phyloP scores from a whole-genome alignment of 2,888 invertebrate species.

The Brachypalpus laphriformis region DNA sequence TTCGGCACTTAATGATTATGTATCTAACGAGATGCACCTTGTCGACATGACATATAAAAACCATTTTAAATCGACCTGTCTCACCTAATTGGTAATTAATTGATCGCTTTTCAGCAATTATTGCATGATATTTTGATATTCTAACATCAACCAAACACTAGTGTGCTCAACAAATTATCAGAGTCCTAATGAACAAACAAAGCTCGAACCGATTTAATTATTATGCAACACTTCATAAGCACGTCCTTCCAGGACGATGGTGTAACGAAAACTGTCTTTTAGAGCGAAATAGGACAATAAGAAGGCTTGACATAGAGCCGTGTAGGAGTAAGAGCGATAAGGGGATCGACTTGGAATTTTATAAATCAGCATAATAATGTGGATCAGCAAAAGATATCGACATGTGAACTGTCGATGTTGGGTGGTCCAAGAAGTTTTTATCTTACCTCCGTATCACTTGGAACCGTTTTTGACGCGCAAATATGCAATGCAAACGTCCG shows the following conservation, averaged over 20 bases:
- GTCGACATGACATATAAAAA: too few relatives aligned
- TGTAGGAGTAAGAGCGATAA: background rate
- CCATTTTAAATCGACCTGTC: background rate
- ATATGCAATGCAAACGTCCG: background rate
- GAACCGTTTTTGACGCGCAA: background rate
- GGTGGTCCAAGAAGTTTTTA: background rate
- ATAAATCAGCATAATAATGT: background rate
- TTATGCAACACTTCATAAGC: background rate
- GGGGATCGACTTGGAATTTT: background rate
- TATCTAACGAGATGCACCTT: too few relatives aligned
- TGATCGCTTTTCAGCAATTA: background rate
- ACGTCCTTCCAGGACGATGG: constrained; percentile 15
- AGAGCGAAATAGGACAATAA: background rate
- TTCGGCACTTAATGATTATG: too few relatives aligned
- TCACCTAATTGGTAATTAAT: constrained; percentile 16
- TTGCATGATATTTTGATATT: background rate
- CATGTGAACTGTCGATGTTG: background rate
- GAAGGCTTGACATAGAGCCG: background rate
- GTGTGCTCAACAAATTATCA: background rate
- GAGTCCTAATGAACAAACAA: background rate
- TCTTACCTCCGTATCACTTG: background rate
- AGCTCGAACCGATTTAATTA: background rate
- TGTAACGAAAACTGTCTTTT: constrained; percentile 21
- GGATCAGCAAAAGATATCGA: background rate
- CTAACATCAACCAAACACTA: background rate